These are phyloP conservation scores for Stratiomys singularior DNA, from an alignment of 2,888 invertebrate species.

Conservation along the genomic window DNA sequence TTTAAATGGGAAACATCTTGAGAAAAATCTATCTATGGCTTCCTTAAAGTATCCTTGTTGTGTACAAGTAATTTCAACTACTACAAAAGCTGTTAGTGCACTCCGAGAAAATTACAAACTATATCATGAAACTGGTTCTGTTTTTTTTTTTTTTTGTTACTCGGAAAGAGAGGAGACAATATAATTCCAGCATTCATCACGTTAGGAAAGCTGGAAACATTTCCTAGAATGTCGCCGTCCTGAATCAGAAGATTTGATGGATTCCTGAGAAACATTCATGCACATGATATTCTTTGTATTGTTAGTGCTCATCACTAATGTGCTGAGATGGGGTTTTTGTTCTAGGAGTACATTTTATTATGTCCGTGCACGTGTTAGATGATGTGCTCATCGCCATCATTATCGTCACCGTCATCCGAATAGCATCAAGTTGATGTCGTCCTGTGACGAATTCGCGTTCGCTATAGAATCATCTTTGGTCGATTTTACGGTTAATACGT, in stretches of 20 bases:
- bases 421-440: slow-evolving; percentile 23
- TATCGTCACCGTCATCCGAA: background rate
- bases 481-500: background rate
- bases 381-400: slow-evolving; percentile 11
- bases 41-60: too few relatives aligned
- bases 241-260: slow-evolving; percentile 40
- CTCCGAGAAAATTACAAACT: slow-evolving; percentile 14
- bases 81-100: too few relatives aligned
- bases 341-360: slow-evolving; percentile 51
- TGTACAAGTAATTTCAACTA: too few relatives aligned
- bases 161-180: too few relatives aligned
- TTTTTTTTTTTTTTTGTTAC: background rate
- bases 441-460: slow-evolving; percentile 11
- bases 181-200: too few relatives aligned
- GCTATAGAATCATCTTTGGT: slow-evolving; percentile 5
- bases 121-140: background rate
- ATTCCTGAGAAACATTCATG: slow-evolving; percentile 30
- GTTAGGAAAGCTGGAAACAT: background rate
- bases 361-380: slow-evolving; percentile 50
- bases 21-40: too few relatives aligned
- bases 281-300: slow-evolving; percentile 34
- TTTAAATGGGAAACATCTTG: too few relatives aligned
- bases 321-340: slow-evolving; percentile 50
- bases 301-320: slow-evolving; percentile 48
- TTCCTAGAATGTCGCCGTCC: slow-evolving; percentile 40